Conservation (phyloP, 2,888 invertebrate genomes). For the Branchellion lobata region DNA sequence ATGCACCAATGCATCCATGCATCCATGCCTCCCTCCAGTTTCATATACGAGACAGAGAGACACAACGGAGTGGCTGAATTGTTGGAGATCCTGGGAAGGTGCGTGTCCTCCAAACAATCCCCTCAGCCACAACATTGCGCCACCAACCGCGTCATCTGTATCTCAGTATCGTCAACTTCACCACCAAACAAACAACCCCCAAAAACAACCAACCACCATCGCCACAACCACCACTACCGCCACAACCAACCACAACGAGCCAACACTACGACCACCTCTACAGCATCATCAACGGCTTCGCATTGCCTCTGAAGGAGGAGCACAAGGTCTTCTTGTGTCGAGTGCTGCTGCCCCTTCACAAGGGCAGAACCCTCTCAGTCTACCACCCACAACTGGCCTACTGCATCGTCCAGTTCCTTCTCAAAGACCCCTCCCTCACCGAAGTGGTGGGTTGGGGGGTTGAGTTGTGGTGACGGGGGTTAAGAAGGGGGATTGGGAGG, state of each 20-base stretch:
- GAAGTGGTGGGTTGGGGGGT: constrained; percentile 71
- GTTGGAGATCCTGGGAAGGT: too few species aligned
- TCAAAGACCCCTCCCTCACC: constrained; percentile 96
- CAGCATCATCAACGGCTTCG: constrained; percentile 99
- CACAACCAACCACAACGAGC: too few species aligned
- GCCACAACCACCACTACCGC: too few species aligned
- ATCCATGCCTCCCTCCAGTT: too few species aligned
- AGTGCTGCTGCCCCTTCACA: constrained; percentile 74
- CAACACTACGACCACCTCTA: constrained; percentile 49
- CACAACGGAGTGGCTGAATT: too few species aligned
- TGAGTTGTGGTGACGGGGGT: background rate
- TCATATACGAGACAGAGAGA: too few species aligned
- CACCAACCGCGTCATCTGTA: background rate
- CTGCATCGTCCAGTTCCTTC: constrained; percentile 98
- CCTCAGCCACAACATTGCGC: background rate
- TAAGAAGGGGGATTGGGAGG: background rate
- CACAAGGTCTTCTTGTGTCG: constrained; percentile 98
- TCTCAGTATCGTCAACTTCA: too few species aligned
- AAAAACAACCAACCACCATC: too few species aligned
- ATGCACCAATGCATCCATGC: too few species aligned
- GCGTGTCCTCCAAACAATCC: background rate
- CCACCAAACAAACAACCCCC: too few species aligned
- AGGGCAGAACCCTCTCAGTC: constrained; percentile 83
- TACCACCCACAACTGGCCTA: constrained; percentile 99
- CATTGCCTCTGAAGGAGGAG: constrained; percentile 95